These are phyloP conservation scores for Caenorhabditis sinica DNA, from an alignment of 2,888 invertebrate species.

Conservation along the genomic window DNA sequence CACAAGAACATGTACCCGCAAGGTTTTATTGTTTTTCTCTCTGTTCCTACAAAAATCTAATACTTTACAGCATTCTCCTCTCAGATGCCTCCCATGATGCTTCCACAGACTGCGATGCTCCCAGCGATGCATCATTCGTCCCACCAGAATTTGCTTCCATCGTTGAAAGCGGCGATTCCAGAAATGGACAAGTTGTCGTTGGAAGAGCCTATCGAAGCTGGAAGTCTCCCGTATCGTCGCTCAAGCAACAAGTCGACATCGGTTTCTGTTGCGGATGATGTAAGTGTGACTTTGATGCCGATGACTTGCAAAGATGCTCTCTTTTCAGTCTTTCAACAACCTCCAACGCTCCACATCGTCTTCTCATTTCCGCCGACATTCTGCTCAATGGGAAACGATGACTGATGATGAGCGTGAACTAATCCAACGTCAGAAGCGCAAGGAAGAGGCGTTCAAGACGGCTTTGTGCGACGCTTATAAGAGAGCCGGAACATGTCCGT, in stretches of 20 bases:
- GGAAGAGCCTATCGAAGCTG: constrained; percentile 62
- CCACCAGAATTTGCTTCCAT: constrained; percentile 1
- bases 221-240: constrained; percentile 41
- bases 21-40: constrained; percentile 13
- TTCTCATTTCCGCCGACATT: constrained; percentile 46
- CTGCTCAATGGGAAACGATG: constrained; percentile 71
- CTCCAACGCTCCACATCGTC: constrained; percentile 40
- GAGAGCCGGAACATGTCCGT: constrained; percentile 74
- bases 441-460: constrained; percentile 82
- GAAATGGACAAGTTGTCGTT: constrained; percentile 53
- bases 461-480: constrained; percentile 82
- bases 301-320: too few species aligned
- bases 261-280: constrained; percentile 36
- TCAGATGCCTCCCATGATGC: constrained; percentile 24
- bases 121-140: constrained; percentile 18
- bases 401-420: constrained; percentile 73
- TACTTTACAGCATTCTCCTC: constrained; percentile 16
- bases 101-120: constrained; percentile 21
- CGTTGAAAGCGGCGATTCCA: constrained; percentile 36
- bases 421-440: constrained; percentile 67
- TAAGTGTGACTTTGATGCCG: constrained; percentile 12
- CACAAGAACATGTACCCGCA: constrained; percentile 41
- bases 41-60: not conserved
- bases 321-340: constrained; percentile 46
- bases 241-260: constrained; percentile 39